phyloP scores from a whole-genome alignment of 2,113 vertebrate species.

The Bostrychus sinensis region DNA sequence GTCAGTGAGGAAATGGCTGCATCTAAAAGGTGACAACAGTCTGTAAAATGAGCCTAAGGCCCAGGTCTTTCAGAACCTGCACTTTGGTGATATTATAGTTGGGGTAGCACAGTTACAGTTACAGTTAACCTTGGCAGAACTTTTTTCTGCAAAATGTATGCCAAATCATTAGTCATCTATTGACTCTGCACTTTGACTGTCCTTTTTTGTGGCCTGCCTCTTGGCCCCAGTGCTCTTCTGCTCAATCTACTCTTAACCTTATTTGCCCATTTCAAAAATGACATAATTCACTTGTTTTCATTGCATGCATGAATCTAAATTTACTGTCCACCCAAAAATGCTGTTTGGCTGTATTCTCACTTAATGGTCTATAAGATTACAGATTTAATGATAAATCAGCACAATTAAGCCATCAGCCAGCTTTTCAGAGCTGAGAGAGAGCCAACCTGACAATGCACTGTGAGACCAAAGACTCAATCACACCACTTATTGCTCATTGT shows the following conservation, averaged over 20 bases:
- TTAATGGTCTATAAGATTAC: conserved; percentile 63
- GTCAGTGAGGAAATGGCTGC: conserved; percentile 60
- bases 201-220: conserved; percentile 32
- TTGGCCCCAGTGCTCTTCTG: neutral
- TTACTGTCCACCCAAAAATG: conserved; percentile 54
- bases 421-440: conserved; percentile 44
- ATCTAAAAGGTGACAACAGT: conserved; percentile 46
- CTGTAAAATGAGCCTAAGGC: conserved; percentile 52
- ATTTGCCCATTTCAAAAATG: too few relatives aligned
- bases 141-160: conserved; percentile 38
- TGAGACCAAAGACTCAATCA: conserved; percentile 42
- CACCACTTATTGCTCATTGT: conserved; percentile 19
- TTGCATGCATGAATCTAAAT: conserved; percentile 68
- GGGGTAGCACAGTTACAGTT: conserved; percentile 56
- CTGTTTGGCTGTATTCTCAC: too few relatives aligned
- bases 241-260: conserved; percentile 36
- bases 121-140: conserved; percentile 66
- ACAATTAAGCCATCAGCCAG: conserved; percentile 61
- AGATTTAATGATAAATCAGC: conserved; percentile 75
- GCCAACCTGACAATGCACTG: conserved; percentile 46
- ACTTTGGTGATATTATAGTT: conserved; percentile 42
- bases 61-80: conserved; percentile 40
- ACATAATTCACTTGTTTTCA: conserved; percentile 53
- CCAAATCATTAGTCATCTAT: conserved; percentile 49
- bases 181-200: conserved; percentile 46